Evolutionary conservation across 2,113 vertebrate genomes (phyloP), one percentile per base, ranked within the genome.

Genomic region (Aramus guarauna): DNA sequence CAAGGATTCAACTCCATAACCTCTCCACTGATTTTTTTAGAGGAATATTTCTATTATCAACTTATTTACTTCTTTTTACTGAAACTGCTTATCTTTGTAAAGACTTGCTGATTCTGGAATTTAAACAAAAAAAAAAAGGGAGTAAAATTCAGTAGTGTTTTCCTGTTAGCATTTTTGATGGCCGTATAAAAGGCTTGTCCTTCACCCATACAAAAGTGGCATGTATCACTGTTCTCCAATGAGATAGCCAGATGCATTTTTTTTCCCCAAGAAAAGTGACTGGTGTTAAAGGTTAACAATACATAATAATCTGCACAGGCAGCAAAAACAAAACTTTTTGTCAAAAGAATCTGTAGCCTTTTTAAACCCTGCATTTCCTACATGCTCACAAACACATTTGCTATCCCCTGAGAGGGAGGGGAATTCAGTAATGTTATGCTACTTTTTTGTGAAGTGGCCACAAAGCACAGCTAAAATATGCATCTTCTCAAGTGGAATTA

Each of bases 1-100:
- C 58, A 80, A 52, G 88, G 73, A 84, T 90, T 60, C 50, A 92
- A 88, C 74, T 97, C 91, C n/a, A 67, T 93, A 97, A 93, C 80
- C 79, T 37, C 60, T 39, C 69, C 63, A 43, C 9, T 48, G 27
- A 69, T 41, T 78, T 88, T 55, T 91, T 85, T 36, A 50, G 58
- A 52, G 62, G 36, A 63, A 41, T 94, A 37, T 77, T 95, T 95
- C 58, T 87, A 47, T 89, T 87, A 43, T 60, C 20, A 60, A 27
- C 23, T 72, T 82, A 47, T 9, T 73, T 77, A 59, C 17, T 17
- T 77, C 22, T 88, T 94, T 74, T 78, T 67, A 62, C 66, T 88
- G 26, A 76, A 93, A 63, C 43, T 62, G 14, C 50, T 83, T 86
- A 27, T 87, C 63, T 94, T 67, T 45, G 6, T 60, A 30, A 76